Evolutionary conservation across 2,797 vertebrate genomes (phyloP).

Genomic region (Rachycentron canadum): DNA sequence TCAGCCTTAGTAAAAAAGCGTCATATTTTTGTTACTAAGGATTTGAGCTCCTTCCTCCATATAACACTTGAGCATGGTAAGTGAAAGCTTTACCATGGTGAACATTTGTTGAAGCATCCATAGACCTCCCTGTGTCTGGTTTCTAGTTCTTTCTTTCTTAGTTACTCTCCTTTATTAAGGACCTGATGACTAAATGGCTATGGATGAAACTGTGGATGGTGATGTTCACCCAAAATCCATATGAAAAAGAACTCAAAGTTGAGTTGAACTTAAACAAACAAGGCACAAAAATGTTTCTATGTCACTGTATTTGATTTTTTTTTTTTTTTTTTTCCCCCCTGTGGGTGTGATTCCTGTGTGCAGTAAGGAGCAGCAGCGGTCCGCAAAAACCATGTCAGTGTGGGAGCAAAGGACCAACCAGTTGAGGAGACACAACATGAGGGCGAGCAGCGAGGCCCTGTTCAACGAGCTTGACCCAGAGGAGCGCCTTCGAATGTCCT

Average conservation of each 20-base stretch:
- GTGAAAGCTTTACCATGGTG: constrained; percentile 65
- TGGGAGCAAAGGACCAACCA: constrained; percentile 98
- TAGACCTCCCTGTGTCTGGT: constrained; percentile 38
- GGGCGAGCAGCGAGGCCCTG: constrained; percentile 93
- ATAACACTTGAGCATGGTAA: constrained; percentile 65
- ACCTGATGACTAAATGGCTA: constrained; percentile 30
- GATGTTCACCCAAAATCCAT: constrained; percentile 12
- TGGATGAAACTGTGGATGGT: constrained; percentile 58
- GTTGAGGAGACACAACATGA: constrained; percentile 93
- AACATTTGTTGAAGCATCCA: constrained; percentile 71
- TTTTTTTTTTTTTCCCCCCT: too few relatives aligned
- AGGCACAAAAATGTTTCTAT: not conserved
- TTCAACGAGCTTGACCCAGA: constrained; percentile 95
- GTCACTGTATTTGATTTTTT: constrained; percentile 15
- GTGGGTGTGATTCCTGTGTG: constrained; percentile 55
- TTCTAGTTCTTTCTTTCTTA: not conserved
- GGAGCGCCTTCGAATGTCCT: constrained; percentile 88
- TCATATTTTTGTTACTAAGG: constrained; percentile 3
- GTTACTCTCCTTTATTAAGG: not conserved
- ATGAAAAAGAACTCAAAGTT: not conserved
- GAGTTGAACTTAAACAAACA: not conserved
- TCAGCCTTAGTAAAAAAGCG: not conserved
- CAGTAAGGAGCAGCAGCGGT: constrained; percentile 93
- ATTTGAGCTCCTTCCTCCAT: constrained; percentile 14
- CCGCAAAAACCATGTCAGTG: constrained; percentile 91